These are phyloP conservation scores for Pan paniscus DNA, from an alignment of 2,113 vertebrate species.

Conservation along the genomic window DNA sequence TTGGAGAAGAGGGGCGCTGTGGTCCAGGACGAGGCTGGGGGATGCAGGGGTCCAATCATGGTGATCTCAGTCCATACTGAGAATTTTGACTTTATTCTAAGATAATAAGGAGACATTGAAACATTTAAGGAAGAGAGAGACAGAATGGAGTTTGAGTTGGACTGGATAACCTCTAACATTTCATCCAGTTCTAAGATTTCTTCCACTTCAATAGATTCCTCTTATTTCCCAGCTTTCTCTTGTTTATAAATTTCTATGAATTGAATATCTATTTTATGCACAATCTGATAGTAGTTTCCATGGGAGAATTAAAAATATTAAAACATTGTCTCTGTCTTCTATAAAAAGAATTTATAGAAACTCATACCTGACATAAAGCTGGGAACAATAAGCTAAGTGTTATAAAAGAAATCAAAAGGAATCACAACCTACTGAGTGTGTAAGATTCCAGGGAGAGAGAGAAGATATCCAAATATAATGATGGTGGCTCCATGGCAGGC, in stretches of 20 bases:
- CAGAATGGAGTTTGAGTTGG: background rate
- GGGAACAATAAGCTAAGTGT: background rate
- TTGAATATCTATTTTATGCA: background rate
- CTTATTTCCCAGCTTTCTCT: background rate
- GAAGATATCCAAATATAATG: too few relatives aligned
- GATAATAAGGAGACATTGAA: background rate
- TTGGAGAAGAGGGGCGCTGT: too few relatives aligned
- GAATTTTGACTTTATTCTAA: background rate
- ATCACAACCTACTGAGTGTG: background rate
- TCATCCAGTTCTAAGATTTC: background rate
- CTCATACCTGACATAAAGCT: background rate
- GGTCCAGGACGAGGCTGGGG: too few relatives aligned
- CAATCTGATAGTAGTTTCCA: background rate
- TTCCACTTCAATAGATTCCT: background rate
- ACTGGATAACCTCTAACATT: background rate
- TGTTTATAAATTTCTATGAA: background rate
- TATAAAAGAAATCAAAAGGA: background rate
- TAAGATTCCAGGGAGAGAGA: background rate
- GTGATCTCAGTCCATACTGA: background rate
- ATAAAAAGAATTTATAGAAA: background rate
- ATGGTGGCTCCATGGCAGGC: background rate
- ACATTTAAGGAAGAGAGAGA: background rate
- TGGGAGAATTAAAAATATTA: background rate
- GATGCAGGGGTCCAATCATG: background rate
- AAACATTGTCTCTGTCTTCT: background rate